Evolutionary conservation across 2,888 invertebrate species (phyloP), one percentile per base, ranked within the genome.

Genomic region (Drosophila melanocephala): DNA sequence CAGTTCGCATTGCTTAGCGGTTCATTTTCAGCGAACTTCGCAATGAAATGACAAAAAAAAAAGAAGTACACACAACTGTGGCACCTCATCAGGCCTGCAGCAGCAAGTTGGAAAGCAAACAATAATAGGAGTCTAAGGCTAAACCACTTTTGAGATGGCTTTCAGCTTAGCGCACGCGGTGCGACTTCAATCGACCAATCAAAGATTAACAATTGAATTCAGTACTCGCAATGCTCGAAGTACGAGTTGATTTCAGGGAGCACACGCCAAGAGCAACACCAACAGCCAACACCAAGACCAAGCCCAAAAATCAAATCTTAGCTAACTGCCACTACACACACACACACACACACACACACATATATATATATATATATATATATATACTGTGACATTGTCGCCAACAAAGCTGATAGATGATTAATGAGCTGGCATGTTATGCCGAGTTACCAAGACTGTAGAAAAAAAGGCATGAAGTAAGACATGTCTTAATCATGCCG

Each of bases 341-440:
- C 51, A 53, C 22, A 70, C 39, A 74, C 37, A 75, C 1, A 39
- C 4, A 39, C 3, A 39, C 2, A n/a, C 44, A 60, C 35, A 72
- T 72, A 75, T 68, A 82, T 72, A 75, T 33, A 30, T 56, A 28
- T 55, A 66, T 55, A 72, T 35, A 59, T 26, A 56, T 51, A 62
- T 37, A 55, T 37, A 71, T 50, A 71, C 67, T 81, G 90, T 80
- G 80, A 90, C 79, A 79, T 84, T 87, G 90, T 87, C 90, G 81
- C 87, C 89, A 80, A 78, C 77, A 76, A 76, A 84, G 74, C 86
- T 75, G 88, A 84, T 89, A 67, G 90, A 90, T 88, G 87, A 88
- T 88, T 90, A 90, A 88, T 88, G 87, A 90, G 83, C 71, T 75
- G 63, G 73, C 75, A 68, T 74, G 73, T 83, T 80, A 81, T 75